A percentile compares a stretch with the other conserved stretches of the same genome.
These are phyloP conservation scores for Phalacrocorax aristotelis DNA, from an alignment of 2,113 vertebrate species.

Conservation along the genomic window DNA sequence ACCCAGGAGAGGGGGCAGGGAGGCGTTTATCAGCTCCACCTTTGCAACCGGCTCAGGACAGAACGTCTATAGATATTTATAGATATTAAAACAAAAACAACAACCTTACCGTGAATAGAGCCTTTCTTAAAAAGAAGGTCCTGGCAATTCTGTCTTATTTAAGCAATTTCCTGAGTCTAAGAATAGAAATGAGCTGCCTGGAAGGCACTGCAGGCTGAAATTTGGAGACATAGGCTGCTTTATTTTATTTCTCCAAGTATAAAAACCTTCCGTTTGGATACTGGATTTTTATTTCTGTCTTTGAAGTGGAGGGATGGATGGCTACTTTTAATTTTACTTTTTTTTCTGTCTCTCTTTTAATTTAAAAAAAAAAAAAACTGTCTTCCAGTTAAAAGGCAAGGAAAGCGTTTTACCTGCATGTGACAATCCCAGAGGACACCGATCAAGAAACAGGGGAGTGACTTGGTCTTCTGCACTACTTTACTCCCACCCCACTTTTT, in stretches of 20 bases:
- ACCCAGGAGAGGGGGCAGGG: conserved; percentile 55
- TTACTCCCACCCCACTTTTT: neutral
- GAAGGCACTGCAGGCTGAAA: conserved; percentile 71
- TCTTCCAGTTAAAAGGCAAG: conserved; percentile 1
- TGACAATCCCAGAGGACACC: conserved; percentile 38
- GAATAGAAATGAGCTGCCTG: conserved; percentile 72
- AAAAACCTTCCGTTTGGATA: conserved; percentile 24
- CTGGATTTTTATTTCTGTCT: conserved; percentile 48
- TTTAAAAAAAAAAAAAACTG: neutral
- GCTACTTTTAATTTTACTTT: conserved; percentile 50
- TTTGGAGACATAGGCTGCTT: conserved; percentile 61
- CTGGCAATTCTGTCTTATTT: conserved; percentile 69
- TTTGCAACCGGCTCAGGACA: conserved; percentile 2
- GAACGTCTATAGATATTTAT: conserved; percentile 47
- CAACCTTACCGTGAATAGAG: conserved; percentile 64
- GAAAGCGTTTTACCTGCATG: conserved; percentile 39
- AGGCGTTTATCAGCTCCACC: conserved; percentile 51
- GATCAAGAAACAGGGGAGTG: conserved; percentile 12
- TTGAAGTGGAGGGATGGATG: conserved; percentile 32
- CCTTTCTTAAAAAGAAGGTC: conserved; percentile 67
- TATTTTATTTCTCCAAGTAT: conserved; percentile 35
- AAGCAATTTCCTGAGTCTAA: conserved; percentile 79
- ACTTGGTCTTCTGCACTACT: conserved; percentile 25
- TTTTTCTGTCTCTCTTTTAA: neutral
- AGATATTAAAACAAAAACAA: conserved; percentile 15